These are phyloP conservation scores for Platycercus adscitus DNA, from an alignment of 2,113 vertebrate species.

Conservation along the genomic window DNA sequence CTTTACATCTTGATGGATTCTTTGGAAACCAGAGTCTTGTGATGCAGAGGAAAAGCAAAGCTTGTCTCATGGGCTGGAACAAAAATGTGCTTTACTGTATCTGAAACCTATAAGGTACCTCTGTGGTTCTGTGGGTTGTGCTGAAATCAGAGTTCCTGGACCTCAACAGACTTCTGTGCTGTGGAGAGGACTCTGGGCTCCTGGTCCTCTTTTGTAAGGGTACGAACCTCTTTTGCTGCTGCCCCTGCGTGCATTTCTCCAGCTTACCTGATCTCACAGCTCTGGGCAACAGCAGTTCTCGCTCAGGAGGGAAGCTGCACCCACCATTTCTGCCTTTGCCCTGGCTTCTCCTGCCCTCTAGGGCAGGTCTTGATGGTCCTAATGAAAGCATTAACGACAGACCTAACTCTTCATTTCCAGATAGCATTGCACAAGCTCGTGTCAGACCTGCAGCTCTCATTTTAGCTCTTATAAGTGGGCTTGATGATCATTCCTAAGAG, in stretches of 20 bases:
- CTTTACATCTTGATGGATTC: slow-evolving; percentile 5
- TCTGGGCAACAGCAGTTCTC: not conserved
- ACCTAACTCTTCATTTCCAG: not conserved
- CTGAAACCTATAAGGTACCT: not conserved
- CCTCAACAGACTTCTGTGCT: not conserved
- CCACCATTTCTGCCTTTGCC: not conserved
- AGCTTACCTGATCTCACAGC: not conserved
- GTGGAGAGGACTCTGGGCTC: not conserved
- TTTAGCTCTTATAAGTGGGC: not conserved
- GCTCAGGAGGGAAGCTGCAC: not conserved
- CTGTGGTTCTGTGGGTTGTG: not conserved
- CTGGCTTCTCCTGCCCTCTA: not conserved
- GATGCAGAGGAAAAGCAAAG: not conserved
- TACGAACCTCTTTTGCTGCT: not conserved
- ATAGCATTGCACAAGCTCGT: not conserved
- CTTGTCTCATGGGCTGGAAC: not conserved
- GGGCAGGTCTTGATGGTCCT: not conserved
- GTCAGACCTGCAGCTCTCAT: not conserved
- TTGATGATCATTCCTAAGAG: not conserved
- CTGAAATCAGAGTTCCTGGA: not conserved
- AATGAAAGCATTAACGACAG: not conserved
- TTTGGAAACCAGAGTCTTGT: not conserved
- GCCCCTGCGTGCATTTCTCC: not conserved
- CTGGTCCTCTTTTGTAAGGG: not conserved
- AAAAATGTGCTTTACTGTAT: not conserved